Evolutionary conservation across 2,113 vertebrate species (phyloP), one percentile per base, ranked within the genome.

Genomic region (Zeus faber): DNA sequence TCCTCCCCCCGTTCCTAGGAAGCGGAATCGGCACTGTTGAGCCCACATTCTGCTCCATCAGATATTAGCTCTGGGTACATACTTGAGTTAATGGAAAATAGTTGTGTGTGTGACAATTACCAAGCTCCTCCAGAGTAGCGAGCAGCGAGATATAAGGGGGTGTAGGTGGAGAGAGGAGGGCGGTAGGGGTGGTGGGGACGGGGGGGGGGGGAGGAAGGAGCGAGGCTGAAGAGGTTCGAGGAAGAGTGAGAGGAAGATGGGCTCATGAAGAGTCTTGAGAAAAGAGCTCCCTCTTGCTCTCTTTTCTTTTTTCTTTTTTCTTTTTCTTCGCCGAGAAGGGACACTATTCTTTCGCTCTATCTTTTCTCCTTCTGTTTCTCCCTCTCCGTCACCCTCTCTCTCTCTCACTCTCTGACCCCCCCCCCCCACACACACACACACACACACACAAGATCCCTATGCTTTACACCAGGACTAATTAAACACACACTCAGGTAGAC

Each of bases 211-310:
- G 63, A 74, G 61, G 55, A 67, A 77, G 92, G n/a, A 91, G 90
- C 91, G 91, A 90, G 91, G 90, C 91, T 92, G 90, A 87, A 87
- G 76, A 82, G 81, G 20, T 27, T 84, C 83, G 88, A 68, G 85
- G 89, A 21, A 10, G 39, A 89, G 88, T 86, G 65, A 81, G 76
- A 83, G 77, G 67, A 72, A 83, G 74, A 85, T 76, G 77, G 71
- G 62, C 64, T 26, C 58, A 77, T 82, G 77, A 79, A 85, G 79
- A 86, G 76, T 79, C 82, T 94, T 92, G 91, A 91, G 90, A 89
- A 91, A 92, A 88, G 77, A 90, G 91, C 67, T 88, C 81, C 90
- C 89, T 92, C 89, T 91, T 83, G 85, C 91, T 91, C 80, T 46
- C 73, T 50, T 64, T 70, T 73, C 51, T 76, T 65, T 11, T 14